phyloP scores from a whole-genome alignment of 37 sponge, comb jelly and placozoan species.

The Haliclona indistincta region DNA sequence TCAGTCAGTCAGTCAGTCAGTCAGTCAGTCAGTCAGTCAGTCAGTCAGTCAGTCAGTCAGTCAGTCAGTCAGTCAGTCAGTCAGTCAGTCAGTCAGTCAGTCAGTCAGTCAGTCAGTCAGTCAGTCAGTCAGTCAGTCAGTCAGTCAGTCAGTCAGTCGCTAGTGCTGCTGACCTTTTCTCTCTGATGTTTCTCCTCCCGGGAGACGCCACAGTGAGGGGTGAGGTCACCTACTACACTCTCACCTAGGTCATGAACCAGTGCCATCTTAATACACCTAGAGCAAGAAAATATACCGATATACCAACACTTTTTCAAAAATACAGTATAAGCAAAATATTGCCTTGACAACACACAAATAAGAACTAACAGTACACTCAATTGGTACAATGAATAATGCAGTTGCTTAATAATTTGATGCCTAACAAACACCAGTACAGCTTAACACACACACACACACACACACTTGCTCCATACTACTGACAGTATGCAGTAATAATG shows the following conservation, averaged over 20 bases:
- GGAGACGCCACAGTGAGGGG: constrained; percentile 76
- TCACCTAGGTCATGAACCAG: constrained; percentile 95
- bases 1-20: too few relatives aligned
- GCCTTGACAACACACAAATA: background rate
- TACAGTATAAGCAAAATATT: background rate
- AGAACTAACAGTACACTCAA: background rate
- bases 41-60: too few relatives aligned
- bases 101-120: too few relatives aligned
- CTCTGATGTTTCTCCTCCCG: constrained; percentile 84
- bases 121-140: too few relatives aligned
- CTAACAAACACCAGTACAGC: constrained; percentile 5
- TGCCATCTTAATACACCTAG: constrained; percentile 85
- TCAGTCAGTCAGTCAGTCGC: too few relatives aligned
- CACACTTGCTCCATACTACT: constrained; percentile 8
- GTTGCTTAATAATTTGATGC: background rate
- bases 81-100: too few relatives aligned
- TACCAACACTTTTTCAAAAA: background rate
- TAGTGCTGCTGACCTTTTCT: constrained; percentile 70
- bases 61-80: too few relatives aligned
- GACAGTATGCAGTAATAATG: too few relatives aligned
- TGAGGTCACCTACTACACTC: constrained; percentile 90
- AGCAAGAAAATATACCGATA: background rate
- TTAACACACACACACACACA: constrained; percentile 15
- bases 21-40: too few relatives aligned
- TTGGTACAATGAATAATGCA: too few relatives aligned